Conservation (phyloP, 1,140 invertebrate species). For the Conus betulinus region DNA sequence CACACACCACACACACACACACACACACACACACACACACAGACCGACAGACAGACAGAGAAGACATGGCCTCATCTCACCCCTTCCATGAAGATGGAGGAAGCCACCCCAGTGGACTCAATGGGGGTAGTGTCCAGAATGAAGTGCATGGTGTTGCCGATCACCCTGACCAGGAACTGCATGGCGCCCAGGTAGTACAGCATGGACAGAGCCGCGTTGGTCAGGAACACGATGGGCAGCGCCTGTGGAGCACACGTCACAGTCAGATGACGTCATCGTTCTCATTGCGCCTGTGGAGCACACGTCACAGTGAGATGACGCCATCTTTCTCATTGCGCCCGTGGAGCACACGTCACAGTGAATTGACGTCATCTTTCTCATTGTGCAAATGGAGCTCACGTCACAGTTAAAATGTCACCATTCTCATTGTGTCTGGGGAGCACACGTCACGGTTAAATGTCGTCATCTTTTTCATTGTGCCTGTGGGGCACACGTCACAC, state of each 20-base stretch:
- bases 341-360: background rate
- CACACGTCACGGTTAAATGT: too few species aligned
- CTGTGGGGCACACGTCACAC: background rate
- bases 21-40: constrained; percentile 23
- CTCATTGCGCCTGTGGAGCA: constrained; percentile 56
- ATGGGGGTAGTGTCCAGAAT: constrained; percentile 66
- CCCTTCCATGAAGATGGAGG: constrained; percentile 72
- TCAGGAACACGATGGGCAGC: constrained; percentile 70
- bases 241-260: constrained; percentile 56
- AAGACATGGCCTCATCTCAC: constrained; percentile 38
- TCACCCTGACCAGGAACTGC: constrained; percentile 62
- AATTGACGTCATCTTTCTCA: background rate
- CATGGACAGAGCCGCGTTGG: constrained; percentile 67
- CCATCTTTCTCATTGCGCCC: constrained; percentile 54
- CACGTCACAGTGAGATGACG: background rate
- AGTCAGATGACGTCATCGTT: background rate
- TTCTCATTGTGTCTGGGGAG: background rate
- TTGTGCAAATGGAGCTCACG: constrained; percentile 55
- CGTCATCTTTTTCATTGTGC: too few species aligned
- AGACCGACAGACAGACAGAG: background rate
- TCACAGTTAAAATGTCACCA: background rate
- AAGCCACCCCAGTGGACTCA: constrained; percentile 70
- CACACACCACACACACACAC: constrained; percentile 26
- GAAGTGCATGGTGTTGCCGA: constrained; percentile 65
- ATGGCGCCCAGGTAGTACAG: constrained; percentile 73